Base-by-base conservation (phyloP, 2,113 vertebrate species). In the Melanocharis versteri region DNA sequence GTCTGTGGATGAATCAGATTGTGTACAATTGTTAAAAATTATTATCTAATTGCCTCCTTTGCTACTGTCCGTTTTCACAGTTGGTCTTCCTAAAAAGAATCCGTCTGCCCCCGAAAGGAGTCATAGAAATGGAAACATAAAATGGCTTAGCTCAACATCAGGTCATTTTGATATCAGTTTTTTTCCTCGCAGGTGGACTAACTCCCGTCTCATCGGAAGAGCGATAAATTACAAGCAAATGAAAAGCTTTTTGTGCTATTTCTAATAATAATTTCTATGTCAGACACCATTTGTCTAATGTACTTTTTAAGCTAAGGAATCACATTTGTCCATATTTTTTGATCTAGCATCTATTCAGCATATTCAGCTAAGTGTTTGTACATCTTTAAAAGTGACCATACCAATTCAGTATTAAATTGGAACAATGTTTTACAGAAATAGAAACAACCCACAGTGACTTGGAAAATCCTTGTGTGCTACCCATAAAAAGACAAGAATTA, bases 1-100 rank as follows among this genome's bases (percentile, higher is more conserved):
- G 91, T n/a, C 66, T 93, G 64, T 3, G 73, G 66, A 80, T 20
- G 21, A 95, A 86, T 44, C 71, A 21, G 13, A 81, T 66, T 84
- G 83, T 61, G 68, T 77, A 33, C 54, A 84, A 87, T 51, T 69
- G 77, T 75, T 94, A 64, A 96, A 97, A 91, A 84, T 53, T 86
- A 76, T 87, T 78, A 80, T 83, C 82, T 87, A 72, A 92, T 65
- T 48, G 39, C 54, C 73, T 83, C 30, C 26, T 73, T 96, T 84
- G 81, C 93, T 89, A 16, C 47, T 80, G 78, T 51, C 44, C 5
- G 0, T 79, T 77, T 83, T 94, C 77, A 86, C 12, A 2, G 18
- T 9, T 28, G 40, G 48, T 94, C 48, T 80, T 61, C 78, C 83
- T 71, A 62, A 72, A 81, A 66, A 75, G 37, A 77, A 73, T 50